Evolutionary conservation across 2,113 vertebrate genomes (phyloP).

Genomic region (Apus apus): DNA sequence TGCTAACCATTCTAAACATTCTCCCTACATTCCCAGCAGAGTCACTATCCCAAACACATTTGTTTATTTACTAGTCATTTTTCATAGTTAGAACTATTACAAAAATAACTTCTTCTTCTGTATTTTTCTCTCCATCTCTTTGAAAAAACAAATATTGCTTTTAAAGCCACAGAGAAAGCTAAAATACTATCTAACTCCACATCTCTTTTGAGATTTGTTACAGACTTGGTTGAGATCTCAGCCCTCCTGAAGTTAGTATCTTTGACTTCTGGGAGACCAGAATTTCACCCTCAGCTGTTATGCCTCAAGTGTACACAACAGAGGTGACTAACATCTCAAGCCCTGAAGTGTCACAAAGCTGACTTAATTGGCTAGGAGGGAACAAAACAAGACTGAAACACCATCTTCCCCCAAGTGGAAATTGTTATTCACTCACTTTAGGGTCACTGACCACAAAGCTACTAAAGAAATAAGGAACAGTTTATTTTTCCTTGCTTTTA

Average conservation of each 20-base stretch:
- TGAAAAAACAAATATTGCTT: neutral
- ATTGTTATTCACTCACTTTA: conserved; percentile 25
- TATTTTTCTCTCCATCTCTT: neutral
- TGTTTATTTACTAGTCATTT: neutral
- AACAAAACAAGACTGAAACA: conserved; percentile 55
- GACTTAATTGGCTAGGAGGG: conserved; percentile 43
- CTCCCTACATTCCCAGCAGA: neutral
- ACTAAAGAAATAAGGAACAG: neutral
- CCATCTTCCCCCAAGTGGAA: conserved; percentile 47
- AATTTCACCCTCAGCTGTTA: conserved; percentile 27
- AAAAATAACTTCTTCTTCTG: neutral
- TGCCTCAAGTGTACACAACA: neutral
- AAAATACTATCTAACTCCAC: neutral
- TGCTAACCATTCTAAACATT: neutral
- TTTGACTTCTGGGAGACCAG: conserved; percentile 21
- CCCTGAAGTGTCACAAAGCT: conserved; percentile 30
- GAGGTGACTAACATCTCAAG: conserved; percentile 20
- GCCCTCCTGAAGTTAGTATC: neutral
- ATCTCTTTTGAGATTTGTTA: neutral
- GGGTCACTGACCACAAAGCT: conserved; percentile 39
- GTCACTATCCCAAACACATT: neutral
- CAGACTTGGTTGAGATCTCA: neutral
- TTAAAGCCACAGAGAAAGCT: neutral
- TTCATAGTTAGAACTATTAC: neutral
- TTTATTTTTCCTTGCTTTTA: conserved; percentile 33